Conservation (phyloP, 2,797 vertebrate species). For the Centroberyx gerrardi region DNA sequence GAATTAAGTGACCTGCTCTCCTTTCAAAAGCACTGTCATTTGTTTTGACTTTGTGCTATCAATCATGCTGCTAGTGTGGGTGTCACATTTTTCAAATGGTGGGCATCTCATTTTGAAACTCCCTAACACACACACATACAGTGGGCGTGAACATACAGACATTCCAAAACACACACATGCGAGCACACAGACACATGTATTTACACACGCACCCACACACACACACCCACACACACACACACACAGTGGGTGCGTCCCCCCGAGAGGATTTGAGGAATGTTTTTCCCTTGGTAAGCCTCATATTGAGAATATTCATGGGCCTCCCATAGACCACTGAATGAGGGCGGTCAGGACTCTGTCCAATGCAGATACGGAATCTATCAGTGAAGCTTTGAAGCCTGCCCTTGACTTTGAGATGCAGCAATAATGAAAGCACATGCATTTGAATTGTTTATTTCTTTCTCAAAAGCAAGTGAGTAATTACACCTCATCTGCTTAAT, state of each 20-base stretch:
- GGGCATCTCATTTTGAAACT: background rate
- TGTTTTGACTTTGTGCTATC: conserved; percentile 10
- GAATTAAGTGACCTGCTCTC: background rate
- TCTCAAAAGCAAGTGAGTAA: background rate
- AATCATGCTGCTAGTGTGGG: background rate
- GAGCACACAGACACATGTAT: background rate
- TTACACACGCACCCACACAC: background rate
- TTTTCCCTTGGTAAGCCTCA: no score
- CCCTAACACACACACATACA: background rate
- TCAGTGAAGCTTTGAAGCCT: no score
- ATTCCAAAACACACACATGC: background rate
- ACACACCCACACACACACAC: conserved; percentile 2
- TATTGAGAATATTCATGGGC: background rate
- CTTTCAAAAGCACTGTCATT: background rate
- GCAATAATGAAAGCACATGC: background rate
- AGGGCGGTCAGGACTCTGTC: no score
- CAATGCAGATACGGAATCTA: no score
- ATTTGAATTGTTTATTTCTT: background rate
- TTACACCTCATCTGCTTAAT: no score
- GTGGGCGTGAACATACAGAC: background rate
- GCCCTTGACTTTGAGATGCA: conserved; percentile 22
- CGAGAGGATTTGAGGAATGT: background rate
- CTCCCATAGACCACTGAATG: background rate
- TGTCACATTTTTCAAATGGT: conserved; percentile 13
- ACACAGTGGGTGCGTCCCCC: background rate